Evolutionary conservation across 2,113 vertebrate species (phyloP).

Genomic region (Hylia prasina): DNA sequence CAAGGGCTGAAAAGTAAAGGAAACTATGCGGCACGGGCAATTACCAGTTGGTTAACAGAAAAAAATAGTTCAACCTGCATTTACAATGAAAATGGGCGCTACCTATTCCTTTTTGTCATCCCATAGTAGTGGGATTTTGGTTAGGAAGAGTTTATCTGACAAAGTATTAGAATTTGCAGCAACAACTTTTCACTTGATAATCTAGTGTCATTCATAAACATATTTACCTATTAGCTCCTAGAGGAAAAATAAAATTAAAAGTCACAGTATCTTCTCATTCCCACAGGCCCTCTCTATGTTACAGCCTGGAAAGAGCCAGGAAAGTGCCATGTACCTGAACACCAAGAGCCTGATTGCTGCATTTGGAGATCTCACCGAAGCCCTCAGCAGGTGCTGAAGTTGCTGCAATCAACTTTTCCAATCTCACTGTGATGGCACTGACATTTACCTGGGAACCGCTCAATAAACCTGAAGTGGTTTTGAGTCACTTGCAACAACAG

Average conservation of each 20-base stretch:
- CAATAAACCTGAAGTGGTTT: background rate
- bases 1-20: conserved; percentile 10
- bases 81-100: background rate
- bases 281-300: background rate
- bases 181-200: background rate
- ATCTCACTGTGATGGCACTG: background rate
- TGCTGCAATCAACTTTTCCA: background rate
- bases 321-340: background rate
- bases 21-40: conserved; percentile 15
- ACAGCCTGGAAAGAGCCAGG: background rate
- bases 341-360: background rate
- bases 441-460: fast-evolving
- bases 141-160: background rate
- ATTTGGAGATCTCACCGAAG: background rate
- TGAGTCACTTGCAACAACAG: background rate
- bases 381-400: background rate
- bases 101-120: background rate
- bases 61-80: background rate
- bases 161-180: background rate
- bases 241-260: background rate
- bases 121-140: background rate
- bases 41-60: background rate
- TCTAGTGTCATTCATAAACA: background rate
- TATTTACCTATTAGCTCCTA: background rate
- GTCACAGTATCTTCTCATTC: background rate